A percentile compares a stretch with the other conserved stretches of the same genome.
Conservation (phyloP, 2,113 vertebrate genomes). For the Brachyistius frenatus region DNA sequence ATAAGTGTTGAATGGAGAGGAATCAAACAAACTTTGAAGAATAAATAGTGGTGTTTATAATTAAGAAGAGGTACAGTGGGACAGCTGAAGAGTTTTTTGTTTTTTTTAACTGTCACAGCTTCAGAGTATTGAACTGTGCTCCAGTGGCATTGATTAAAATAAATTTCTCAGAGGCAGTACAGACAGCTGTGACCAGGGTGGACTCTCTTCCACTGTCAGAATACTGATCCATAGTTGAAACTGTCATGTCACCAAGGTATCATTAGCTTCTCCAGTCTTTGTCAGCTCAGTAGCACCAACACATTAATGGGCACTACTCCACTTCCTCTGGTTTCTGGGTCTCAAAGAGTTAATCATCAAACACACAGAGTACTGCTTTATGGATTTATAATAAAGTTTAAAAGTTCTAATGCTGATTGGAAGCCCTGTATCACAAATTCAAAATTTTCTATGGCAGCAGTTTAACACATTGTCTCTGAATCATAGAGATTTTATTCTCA, state of each 20-base stretch:
- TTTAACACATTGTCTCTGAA: neutral
- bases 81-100: slow-evolving; percentile 19
- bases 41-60: slow-evolving; percentile 17
- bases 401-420: neutral
- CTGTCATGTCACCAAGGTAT: neutral
- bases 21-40: slow-evolving; percentile 4
- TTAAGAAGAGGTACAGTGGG: slow-evolving; percentile 3
- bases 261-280: neutral
- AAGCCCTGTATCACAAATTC: neutral
- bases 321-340: neutral
- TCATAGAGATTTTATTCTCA: neutral
- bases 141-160: neutral
- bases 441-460: neutral
- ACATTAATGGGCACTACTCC: neutral
- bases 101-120: slow-evolving; percentile 24
- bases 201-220: slow-evolving; percentile 6
- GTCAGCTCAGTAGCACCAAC: neutral
- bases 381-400: neutral
- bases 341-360: neutral
- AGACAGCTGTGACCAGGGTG: neutral
- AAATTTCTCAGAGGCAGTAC: neutral
- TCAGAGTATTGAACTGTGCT: neutral
- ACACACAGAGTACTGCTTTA: neutral
- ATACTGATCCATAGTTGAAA: neutral
- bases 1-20: slow-evolving; percentile 16